phyloP scores from a whole-genome alignment of 2,888 invertebrate species.

The Drosophila hawaiiensis region DNA sequence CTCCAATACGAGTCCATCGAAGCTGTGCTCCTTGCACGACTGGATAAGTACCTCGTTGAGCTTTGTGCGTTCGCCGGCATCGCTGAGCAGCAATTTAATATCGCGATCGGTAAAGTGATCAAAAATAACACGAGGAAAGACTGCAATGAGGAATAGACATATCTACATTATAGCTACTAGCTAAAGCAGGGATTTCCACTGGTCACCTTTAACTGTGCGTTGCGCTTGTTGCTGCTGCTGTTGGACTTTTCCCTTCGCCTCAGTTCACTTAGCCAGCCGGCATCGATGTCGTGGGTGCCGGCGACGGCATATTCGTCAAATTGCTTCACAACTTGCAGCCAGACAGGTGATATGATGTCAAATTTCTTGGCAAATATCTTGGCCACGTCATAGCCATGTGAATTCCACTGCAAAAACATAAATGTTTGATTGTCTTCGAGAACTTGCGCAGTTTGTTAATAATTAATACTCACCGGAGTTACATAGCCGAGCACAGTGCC shows the following conservation, averaged over 20 bases:
- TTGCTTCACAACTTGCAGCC: slow-evolving; percentile 93
- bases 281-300: slow-evolving; percentile 93
- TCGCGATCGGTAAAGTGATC: slow-evolving; percentile 94
- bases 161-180: not conserved
- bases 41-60: slow-evolving; percentile 90
- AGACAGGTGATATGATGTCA: slow-evolving; percentile 96
- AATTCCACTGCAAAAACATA: slow-evolving; percentile 92
- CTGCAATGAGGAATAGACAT: slow-evolving; percentile 86
- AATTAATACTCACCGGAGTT: slow-evolving; percentile 90
- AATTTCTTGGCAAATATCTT: slow-evolving; percentile 96
- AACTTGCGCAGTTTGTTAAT: not conserved
- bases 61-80: slow-evolving; percentile 88
- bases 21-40: slow-evolving; percentile 90
- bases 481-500: slow-evolving; percentile 95
- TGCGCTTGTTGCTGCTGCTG: slow-evolving; percentile 43
- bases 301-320: slow-evolving; percentile 89
- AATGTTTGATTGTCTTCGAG: not conserved
- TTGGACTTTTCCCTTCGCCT: slow-evolving; percentile 84
- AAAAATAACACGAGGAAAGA: slow-evolving; percentile 95
- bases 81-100: slow-evolving; percentile 89
- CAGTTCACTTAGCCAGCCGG: slow-evolving; percentile 92
- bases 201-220: slow-evolving; percentile 53
- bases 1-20: slow-evolving; percentile 96
- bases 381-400: slow-evolving; percentile 96
- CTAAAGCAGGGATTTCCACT: not conserved